Percentiles rank a stretch among this genome's conserved stretches.
Evolutionary conservation across 1,140 invertebrate species (phyloP).

Genomic region (Pseudomyrmex concolor): DNA sequence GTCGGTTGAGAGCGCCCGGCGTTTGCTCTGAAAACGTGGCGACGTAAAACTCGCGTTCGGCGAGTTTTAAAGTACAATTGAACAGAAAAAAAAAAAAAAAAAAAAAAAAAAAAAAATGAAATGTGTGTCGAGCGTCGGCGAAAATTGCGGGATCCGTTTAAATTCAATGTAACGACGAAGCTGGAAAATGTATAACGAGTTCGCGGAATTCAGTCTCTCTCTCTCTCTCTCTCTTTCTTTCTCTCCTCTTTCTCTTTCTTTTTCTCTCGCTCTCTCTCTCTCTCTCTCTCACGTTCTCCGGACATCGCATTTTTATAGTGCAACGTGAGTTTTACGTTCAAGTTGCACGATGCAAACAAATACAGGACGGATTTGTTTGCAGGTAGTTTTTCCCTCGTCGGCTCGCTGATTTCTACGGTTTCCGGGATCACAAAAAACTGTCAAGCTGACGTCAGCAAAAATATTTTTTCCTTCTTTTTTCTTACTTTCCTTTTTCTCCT

Average conservation of each 20-base stretch:
- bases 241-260: background rate
- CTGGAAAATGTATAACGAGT: conserved; percentile 54
- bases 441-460: conserved; percentile 25
- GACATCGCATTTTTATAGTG: conserved; percentile 39
- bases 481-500: background rate
- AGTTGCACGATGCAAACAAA: conserved; percentile 49
- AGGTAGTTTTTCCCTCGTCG: conserved; percentile 27
- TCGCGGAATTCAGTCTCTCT: conserved; percentile 28
- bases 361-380: conserved; percentile 41
- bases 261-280: conserved; percentile 16
- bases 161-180: conserved; percentile 56
- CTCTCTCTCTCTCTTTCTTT: conserved; percentile 5
- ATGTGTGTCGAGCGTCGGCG: conserved; percentile 46
- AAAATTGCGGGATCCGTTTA: conserved; percentile 57
- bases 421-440: conserved; percentile 48
- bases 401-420: conserved; percentile 24
- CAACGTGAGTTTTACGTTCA: conserved; percentile 49
- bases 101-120: conserved; percentile 28
- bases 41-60: conserved; percentile 38
- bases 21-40: conserved; percentile 1
- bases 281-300: background rate
- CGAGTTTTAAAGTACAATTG: conserved; percentile 52
- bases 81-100: conserved; percentile 14
- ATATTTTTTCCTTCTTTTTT: conserved; percentile 13
- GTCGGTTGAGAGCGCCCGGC: conserved; percentile 16